Conservation (phyloP, 2,797 vertebrate genomes). For the Nasua narica region DNA sequence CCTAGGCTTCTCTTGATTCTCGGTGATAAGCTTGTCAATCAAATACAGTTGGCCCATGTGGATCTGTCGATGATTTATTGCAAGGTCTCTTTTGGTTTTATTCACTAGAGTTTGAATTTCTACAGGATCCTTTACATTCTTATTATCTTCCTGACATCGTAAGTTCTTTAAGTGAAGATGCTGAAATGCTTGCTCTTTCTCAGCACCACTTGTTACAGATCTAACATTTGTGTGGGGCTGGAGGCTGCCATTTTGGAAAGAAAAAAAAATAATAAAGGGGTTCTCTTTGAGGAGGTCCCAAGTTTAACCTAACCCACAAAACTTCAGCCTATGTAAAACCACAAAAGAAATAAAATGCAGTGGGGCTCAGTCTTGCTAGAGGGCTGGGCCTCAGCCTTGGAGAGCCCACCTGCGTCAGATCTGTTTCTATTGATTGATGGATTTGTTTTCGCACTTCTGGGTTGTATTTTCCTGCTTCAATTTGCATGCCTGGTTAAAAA, state of each 20-base stretch:
- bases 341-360: not conserved
- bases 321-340: not conserved
- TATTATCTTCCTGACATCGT: conserved; percentile 91
- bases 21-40: conserved; percentile 84
- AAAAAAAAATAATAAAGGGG: not conserved
- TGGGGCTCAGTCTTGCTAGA: accelerated
- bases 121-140: conserved; percentile 85
- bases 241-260: conserved; percentile 88
- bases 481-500: not conserved
- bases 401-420: not conserved
- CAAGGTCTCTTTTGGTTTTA: conserved; percentile 87
- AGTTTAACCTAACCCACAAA: not conserved
- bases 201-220: conserved; percentile 89
- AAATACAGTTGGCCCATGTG: conserved; percentile 84
- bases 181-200: conserved; percentile 89
- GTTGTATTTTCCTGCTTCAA: not conserved
- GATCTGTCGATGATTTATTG: conserved; percentile 89
- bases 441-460: not conserved
- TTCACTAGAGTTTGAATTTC: conserved; percentile 86
- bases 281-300: not conserved
- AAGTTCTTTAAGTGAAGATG: conserved; percentile 93
- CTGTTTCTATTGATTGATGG: conserved; percentile 19
- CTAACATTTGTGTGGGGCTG: conserved; percentile 87
- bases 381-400: not conserved
- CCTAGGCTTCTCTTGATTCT: conserved; percentile 78